phyloP scores from a whole-genome alignment of 2,888 invertebrate species.

The Platycheirus rosarum region DNA sequence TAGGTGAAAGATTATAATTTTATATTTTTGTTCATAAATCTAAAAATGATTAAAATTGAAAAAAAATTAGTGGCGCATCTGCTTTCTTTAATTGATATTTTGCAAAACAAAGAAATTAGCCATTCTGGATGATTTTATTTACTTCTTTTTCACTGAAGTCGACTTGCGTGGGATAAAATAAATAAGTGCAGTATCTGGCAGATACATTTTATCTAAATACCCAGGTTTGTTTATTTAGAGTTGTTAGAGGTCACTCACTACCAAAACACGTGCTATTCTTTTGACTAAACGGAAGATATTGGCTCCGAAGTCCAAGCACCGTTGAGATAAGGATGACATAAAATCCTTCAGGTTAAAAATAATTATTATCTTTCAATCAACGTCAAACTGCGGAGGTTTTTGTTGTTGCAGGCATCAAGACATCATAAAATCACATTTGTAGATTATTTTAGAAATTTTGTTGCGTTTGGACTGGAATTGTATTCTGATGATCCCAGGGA shows the following conservation, averaged over 20 bases:
- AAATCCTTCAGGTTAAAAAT: too few relatives aligned
- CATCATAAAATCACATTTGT: too few relatives aligned
- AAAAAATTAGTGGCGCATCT: not conserved
- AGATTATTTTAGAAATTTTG: too few relatives aligned
- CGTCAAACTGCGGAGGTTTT: too few relatives aligned
- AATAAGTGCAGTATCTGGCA: conserved; percentile 7
- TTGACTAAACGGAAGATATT: too few relatives aligned
- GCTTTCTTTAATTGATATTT: conserved; percentile 3
- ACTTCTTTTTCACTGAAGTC: not conserved
- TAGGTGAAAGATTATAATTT: conserved; percentile 8
- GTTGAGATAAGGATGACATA: too few relatives aligned
- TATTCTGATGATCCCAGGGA: too few relatives aligned
- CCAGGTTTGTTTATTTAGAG: conserved; percentile 15
- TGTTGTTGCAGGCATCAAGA: too few relatives aligned
- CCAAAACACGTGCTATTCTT: too few relatives aligned
- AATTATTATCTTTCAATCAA: too few relatives aligned
- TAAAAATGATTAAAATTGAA: conserved; percentile 3
- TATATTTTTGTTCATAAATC: conserved; percentile 7
- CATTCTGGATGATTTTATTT: not conserved
- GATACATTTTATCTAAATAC: not conserved
- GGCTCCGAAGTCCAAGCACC: too few relatives aligned
- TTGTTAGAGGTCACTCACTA: conserved; percentile 9
- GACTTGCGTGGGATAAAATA: not conserved
- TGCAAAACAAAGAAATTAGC: not conserved
- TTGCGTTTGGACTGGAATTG: too few relatives aligned